These are phyloP conservation scores for Sebastes matsubarae DNA, from an alignment of 2,797 vertebrate species.

Conservation along the genomic window DNA sequence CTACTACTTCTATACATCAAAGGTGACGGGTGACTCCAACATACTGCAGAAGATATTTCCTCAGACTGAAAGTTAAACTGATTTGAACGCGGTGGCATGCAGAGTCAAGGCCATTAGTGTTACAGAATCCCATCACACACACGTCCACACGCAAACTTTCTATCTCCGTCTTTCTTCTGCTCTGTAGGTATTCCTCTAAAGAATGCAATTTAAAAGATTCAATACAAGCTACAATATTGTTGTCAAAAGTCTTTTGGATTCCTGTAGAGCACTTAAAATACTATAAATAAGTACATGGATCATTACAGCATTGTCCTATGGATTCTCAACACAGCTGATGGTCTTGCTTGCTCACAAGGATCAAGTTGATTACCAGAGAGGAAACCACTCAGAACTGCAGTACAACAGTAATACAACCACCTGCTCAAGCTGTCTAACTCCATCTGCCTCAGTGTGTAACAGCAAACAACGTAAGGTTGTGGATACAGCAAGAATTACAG, in stretches of 20 bases:
- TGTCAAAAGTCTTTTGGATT: not conserved
- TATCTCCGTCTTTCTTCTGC: not conserved
- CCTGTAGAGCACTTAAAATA: constrained; percentile 1
- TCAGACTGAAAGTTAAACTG: not conserved
- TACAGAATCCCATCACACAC: not conserved
- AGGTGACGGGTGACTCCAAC: not conserved
- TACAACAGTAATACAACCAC: constrained; percentile 10
- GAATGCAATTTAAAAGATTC: constrained; percentile 11
- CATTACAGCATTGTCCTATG: constrained; percentile 1
- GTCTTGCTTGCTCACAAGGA: constrained; percentile 3
- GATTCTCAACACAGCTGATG: not conserved
- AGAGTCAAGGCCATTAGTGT: not conserved
- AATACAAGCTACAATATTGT: not conserved
- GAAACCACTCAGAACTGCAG: constrained; percentile 23
- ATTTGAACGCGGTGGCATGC: constrained; percentile 1
- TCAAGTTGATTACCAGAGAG: constrained; percentile 7
- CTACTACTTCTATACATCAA: not conserved
- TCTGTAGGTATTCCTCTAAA: constrained; percentile 9
- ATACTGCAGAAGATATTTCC: not conserved
- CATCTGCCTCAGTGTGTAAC: constrained; percentile 26
- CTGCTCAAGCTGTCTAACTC: constrained; percentile 30
- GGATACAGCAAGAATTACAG: not conserved
- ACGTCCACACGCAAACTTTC: not conserved
- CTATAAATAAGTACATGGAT: constrained; percentile 13
- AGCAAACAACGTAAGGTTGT: constrained; percentile 3